These are phyloP conservation scores for Calidris pugnax DNA, from an alignment of 2,113 vertebrate genomes.

Conservation along the genomic window DNA sequence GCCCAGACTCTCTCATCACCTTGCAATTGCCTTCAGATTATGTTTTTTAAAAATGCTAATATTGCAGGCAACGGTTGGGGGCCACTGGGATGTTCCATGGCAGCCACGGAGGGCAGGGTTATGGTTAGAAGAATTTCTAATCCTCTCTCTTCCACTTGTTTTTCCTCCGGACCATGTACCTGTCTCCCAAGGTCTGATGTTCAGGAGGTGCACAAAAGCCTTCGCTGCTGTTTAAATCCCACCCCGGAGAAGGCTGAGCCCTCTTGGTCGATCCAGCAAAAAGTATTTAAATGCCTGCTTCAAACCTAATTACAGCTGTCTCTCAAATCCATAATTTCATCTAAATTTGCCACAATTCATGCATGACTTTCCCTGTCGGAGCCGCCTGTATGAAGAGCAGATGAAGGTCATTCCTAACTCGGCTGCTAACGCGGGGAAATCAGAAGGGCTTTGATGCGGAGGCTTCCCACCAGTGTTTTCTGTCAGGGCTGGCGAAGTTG, in stretches of 20 bases:
- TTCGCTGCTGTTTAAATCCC: accelerated
- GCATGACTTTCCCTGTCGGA: background rate
- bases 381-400: background rate
- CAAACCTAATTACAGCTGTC: background rate
- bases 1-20: background rate
- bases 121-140: background rate
- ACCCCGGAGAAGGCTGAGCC: background rate
- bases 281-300: background rate
- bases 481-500: background rate
- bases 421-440: accelerated
- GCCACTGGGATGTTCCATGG: accelerated
- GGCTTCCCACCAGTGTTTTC: background rate
- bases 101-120: accelerated
- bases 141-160: background rate
- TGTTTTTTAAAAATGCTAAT: background rate
- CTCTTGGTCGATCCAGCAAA: background rate
- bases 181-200: accelerated
- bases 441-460: background rate
- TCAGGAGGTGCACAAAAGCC: background rate
- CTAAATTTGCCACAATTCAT: background rate
- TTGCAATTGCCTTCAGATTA: background rate
- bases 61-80: accelerated
- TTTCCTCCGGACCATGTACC: accelerated
- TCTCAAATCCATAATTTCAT: background rate
- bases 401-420: background rate